These are phyloP conservation scores for Etheostoma spectabile DNA, from an alignment of 2,113 vertebrate genomes.

Conservation along the genomic window DNA sequence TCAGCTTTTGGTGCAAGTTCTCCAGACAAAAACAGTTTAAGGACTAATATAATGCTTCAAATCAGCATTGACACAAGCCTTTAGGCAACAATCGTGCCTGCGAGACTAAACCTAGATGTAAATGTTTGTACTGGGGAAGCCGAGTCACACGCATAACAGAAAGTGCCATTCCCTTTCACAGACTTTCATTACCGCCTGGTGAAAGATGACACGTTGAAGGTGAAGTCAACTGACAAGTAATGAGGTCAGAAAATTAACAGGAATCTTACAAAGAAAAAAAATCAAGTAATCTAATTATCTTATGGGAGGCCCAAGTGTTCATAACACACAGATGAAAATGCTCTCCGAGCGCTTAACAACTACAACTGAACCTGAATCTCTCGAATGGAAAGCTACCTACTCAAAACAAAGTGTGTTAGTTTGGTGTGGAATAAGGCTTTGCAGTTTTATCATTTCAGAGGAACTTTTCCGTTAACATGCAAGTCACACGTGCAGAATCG, in stretches of 20 bases:
- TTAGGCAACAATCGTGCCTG: neutral
- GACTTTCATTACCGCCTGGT: neutral
- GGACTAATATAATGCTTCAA: neutral
- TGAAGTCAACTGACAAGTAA: neutral
- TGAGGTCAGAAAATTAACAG: neutral
- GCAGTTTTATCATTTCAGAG: neutral
- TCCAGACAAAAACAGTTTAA: too few relatives aligned
- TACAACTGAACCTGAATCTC: neutral
- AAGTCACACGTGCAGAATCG: neutral
- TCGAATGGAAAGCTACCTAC: neutral
- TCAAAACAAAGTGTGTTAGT: neutral
- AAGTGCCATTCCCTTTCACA: neutral
- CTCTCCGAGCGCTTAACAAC: neutral
- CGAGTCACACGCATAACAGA: neutral
- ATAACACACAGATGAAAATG: neutral
- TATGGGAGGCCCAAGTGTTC: neutral
- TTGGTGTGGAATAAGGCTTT: neutral
- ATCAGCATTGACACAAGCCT: neutral
- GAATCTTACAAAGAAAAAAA: too few relatives aligned
- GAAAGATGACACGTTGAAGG: neutral
- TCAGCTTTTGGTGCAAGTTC: neutral
- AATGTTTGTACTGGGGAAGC: neutral
- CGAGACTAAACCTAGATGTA: neutral
- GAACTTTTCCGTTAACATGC: neutral
- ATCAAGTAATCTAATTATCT: neutral